Base-by-base conservation (phyloP, 2,888 invertebrate species). In the Conops quadrifasciatus region DNA sequence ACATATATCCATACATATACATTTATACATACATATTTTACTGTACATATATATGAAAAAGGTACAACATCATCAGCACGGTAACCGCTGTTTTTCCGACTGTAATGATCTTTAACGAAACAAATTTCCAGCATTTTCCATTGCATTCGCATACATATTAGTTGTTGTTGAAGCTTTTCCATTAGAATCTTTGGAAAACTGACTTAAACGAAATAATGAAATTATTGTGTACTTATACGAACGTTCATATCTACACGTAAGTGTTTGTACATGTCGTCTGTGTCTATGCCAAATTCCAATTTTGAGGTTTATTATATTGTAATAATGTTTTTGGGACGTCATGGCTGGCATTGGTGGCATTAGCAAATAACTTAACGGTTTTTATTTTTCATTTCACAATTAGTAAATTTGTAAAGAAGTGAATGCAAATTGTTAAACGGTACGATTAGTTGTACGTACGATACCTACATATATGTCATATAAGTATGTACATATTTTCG, bases 361-460 rank as follows among this genome's bases (percentile, higher is more conserved):
- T 36, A 15, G 58, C 28, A 58, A 58, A 58, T 58, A 58, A 26
- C 24, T 58, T 58, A 58, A 58, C 58, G 58, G 58, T 58, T 58
- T 56, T 58, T 0, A 26, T 26, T 58, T 58, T 7, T 28, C 26
- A 16, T 13, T 13, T 53, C 15, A 36, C 9, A 58, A 58, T 58
- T 58, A 58, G 36, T 7, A 36, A 36, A 36, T 36, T 36, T 7
- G 36, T 4, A 36, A 28, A 24, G 58, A 58, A 15, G 3, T 24
- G 58, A 58, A 58, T 53, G 24, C 53, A 24, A 19, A 53, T 53
- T 53, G 9, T 21, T 4, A 53, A n/a, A n/a, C n/a, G n/a, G n/a
- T n/a, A n/a, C n/a, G n/a, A n/a, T n/a, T n/a, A n/a, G n/a, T n/a
- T n/a, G n/a, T n/a, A n/a, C n/a, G n/a, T n/a, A n/a, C n/a, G n/a